Percentiles rank a stretch among this genome's conserved stretches.
phyloP scores from a whole-genome alignment of 2,797 vertebrate genomes.

The Mus minutoides region DNA sequence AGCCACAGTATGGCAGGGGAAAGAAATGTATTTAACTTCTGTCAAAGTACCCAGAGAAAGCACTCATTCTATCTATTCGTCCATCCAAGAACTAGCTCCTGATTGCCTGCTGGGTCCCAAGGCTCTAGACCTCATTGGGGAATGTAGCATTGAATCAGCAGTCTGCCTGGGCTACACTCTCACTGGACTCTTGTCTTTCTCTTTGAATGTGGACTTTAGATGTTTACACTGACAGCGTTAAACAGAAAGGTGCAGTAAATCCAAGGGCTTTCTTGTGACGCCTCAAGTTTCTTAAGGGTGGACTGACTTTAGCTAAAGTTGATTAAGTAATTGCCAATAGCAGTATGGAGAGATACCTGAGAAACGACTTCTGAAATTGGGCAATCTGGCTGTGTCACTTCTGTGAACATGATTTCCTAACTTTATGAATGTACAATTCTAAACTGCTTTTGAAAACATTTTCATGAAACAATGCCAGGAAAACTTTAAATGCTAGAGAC shows the following conservation, averaged over 20 bases:
- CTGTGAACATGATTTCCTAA: not conserved
- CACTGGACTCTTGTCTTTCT: not conserved
- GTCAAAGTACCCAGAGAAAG: not conserved
- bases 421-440: not conserved
- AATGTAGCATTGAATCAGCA: not conserved
- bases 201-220: not conserved
- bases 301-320: not conserved
- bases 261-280: not conserved
- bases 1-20: not conserved
- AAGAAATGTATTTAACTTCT: conserved; percentile 32
- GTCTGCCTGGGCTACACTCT: not conserved
- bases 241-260: not conserved
- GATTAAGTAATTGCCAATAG: not conserved
- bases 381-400: not conserved
- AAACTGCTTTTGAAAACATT: conserved; percentile 35
- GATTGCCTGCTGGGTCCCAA: not conserved
- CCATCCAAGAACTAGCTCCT: not conserved
- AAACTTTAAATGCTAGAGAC: not conserved
- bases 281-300: not conserved
- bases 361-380: not conserved
- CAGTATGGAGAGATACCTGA: not conserved
- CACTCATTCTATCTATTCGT: not conserved
- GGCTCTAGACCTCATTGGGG: not conserved
- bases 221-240: not conserved
- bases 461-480: not conserved